These are phyloP conservation scores for Melanostoma scalare DNA, from an alignment of 2,888 invertebrate species.

Conservation along the genomic window DNA sequence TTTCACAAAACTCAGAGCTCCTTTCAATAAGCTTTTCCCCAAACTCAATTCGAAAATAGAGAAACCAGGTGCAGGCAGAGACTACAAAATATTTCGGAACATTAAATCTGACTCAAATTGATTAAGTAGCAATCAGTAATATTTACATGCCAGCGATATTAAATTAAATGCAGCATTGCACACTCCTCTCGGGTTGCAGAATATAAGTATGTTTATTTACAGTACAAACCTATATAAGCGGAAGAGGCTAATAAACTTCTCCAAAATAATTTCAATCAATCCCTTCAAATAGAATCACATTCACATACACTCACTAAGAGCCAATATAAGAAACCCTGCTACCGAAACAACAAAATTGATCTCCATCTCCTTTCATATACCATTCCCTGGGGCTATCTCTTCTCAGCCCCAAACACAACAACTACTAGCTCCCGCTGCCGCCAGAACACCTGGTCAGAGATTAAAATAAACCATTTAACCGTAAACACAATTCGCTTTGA, in stretches of 20 bases:
- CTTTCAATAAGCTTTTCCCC: no score
- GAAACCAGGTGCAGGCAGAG: no score
- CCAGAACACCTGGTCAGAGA: constrained; percentile 70
- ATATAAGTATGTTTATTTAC: constrained; percentile 19
- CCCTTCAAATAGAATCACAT: constrained; percentile 7
- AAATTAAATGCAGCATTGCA: constrained; percentile 26
- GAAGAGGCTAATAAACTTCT: constrained; percentile 61
- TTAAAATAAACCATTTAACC: constrained; percentile 73
- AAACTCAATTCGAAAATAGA: no score
- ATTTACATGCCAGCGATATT: constrained; percentile 9
- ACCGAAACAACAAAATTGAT: constrained; percentile 59
- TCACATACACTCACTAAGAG: background rate
- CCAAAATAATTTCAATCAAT: constrained; percentile 50
- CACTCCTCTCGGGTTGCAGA: constrained; percentile 8
- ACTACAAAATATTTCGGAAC: background rate
- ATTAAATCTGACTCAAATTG: background rate
- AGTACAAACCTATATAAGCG: constrained; percentile 39
- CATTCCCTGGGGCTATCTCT: constrained; percentile 17
- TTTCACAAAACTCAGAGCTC: no score
- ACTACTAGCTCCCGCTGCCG: constrained; percentile 6
- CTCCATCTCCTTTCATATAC: constrained; percentile 32
- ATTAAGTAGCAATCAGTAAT: background rate
- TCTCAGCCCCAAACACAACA: background rate
- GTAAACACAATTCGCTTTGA: constrained; percentile 72
- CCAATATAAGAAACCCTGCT: constrained; percentile 22